phyloP scores from a whole-genome alignment of 92 coral and sea anemone species.

The Phymanthus crucifer region DNA sequence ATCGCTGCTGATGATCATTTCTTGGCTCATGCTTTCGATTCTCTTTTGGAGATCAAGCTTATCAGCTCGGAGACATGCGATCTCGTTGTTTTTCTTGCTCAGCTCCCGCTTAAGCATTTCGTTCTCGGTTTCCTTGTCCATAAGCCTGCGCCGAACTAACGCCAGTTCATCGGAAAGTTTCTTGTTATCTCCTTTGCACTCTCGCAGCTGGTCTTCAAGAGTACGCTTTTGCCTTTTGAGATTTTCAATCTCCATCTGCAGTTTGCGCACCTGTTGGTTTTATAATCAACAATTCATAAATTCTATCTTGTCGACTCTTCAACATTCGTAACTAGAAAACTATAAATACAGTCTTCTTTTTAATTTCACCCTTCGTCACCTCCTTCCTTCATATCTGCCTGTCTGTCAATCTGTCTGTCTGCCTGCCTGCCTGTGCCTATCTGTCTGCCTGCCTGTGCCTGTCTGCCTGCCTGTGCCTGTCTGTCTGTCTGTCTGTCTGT shows the following conservation, averaged over 20 bases:
- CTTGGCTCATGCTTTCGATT: constrained; percentile 84
- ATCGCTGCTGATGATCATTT: constrained; percentile 68
- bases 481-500: constrained; percentile 3
- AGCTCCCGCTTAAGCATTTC: constrained; percentile 89
- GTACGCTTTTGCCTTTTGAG: constrained; percentile 75
- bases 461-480: background rate
- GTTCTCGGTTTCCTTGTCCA: constrained; percentile 82
- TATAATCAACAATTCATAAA: background rate
- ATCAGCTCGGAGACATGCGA: constrained; percentile 80
- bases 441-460: background rate
- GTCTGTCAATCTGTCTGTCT: background rate
- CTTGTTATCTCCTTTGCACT: constrained; percentile 83
- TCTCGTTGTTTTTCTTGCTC: constrained; percentile 72
- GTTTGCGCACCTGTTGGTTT: constrained; percentile 65
- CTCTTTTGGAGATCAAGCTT: constrained; percentile 82
- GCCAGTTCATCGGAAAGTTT: constrained; percentile 84
- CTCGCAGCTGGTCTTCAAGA: constrained; percentile 79
- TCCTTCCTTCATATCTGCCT: background rate
- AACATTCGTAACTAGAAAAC: no score
- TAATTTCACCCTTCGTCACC: background rate
- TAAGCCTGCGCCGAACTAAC: constrained; percentile 68
- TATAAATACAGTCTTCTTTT: no score
- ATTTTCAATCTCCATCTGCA: constrained; percentile 84
- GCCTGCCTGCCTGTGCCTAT: background rate
- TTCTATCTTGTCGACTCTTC: no score